Base-by-base conservation (phyloP, 2,113 vertebrate genomes). In the Grammomys surdaster region DNA sequence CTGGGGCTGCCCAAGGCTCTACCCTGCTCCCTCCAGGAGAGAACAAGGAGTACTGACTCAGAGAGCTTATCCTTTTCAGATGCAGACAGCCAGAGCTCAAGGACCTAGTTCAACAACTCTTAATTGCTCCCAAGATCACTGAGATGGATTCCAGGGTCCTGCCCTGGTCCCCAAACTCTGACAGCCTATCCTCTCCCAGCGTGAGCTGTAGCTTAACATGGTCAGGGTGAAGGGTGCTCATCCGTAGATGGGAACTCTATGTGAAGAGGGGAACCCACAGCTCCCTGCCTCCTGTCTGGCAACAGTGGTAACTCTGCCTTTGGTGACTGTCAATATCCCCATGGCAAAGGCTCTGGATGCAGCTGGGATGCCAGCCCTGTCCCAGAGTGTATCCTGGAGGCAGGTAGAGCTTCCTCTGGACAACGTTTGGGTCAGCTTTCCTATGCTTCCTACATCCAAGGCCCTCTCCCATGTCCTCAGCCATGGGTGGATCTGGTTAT, bases 391-490 rank as follows among this genome's bases (percentile, higher is more conserved):
- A 17, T 67, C 60, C 0, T 17, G 6, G 4, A 40, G 4, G 40
- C 5, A 14, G 40, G 8, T 3, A 12, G 19, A 24, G 36, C 77
- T 54, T 60, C 77, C 54, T 28, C 12, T 11, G 56, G 22, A n/a
- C 5, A 9, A 73, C 56, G 3, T 24, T 51, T 24, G 3, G 0
- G 3, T 6, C 72, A 19, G 65, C 46, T n/a, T 65, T 67, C 46
- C 16, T 0, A 7, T 4, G 67, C 11, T 6, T 26, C 58, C 11
- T 54, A 46, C 0, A 33, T 58, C 46, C 28, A n/a, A 1, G 0
- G 3, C 56, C 20, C 67, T 0, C 20, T 17, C 70, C 36, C 0
- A 16, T 24, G 43, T n/a, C 58, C 72, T 5, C 0, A 0, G 17
- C 9, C 1, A 7, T 2, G 26, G 28, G 40, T 43, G 58, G 65